phyloP scores from a whole-genome alignment of 2,888 invertebrate genomes.

The Ichneumoninae sp. region DNA sequence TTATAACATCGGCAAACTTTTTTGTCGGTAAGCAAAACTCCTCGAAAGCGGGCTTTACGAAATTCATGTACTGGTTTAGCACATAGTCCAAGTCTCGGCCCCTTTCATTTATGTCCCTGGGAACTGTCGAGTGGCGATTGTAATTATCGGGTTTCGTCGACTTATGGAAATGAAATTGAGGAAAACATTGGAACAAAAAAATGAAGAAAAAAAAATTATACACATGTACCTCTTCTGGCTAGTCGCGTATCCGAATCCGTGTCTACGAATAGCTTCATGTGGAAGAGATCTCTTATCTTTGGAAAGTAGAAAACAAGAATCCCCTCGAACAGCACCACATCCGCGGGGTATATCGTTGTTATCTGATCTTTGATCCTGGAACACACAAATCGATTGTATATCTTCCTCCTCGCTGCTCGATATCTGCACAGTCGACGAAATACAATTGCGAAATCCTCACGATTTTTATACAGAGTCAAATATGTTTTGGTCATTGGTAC shows the following conservation, averaged over 20 bases:
- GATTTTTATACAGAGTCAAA: neutral
- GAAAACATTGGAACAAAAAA: neutral
- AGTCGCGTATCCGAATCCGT: conserved; percentile 99
- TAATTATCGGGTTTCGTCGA: neutral
- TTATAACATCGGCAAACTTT: conserved; percentile 99
- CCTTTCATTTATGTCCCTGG: conserved; percentile 97
- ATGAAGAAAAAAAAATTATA: conserved; percentile 34
- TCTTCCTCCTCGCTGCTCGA: neutral
- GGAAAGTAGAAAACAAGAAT: conserved; percentile 99
- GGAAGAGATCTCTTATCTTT: conserved; percentile 96
- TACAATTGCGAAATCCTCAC: neutral
- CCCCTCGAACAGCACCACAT: conserved; percentile 98
- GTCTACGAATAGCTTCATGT: conserved; percentile 99
- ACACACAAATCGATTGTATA: conserved; percentile 15
- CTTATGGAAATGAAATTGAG: neutral
- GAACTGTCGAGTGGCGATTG: conserved; percentile 88
- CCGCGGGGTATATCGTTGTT: conserved; percentile 95
- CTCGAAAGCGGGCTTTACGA: conserved; percentile 99
- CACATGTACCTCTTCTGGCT: conserved; percentile 93
- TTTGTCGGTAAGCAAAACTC: conserved; percentile 99
- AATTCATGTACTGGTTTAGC: conserved; percentile 98
- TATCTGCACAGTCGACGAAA: neutral
- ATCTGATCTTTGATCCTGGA: conserved; percentile 86
- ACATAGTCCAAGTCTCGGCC: conserved; percentile 97
- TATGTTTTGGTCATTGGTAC: neutral